phyloP scores from a whole-genome alignment of 2,113 vertebrate genomes.

The Cyanoderma ruficeps region DNA sequence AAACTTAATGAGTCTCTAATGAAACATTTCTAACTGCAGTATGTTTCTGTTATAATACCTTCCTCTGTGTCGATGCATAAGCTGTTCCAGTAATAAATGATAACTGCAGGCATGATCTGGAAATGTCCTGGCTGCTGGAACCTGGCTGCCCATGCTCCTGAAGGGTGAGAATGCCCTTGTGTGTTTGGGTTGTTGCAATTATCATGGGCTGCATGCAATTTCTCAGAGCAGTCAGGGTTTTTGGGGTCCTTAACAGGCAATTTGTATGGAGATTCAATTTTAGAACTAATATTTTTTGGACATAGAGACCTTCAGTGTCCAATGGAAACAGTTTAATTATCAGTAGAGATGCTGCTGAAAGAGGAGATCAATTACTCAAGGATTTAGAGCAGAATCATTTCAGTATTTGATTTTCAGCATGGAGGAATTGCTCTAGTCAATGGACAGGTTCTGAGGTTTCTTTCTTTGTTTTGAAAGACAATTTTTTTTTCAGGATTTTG shows the following conservation, averaged over 20 bases:
- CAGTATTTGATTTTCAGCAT: not conserved
- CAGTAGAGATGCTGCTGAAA: not conserved
- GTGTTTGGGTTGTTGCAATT: not conserved
- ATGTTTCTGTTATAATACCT: not conserved
- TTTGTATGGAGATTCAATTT: not conserved
- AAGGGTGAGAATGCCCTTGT: not conserved
- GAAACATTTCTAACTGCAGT: not conserved
- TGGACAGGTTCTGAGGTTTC: not conserved
- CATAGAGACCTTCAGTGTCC: not conserved
- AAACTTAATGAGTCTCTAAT: not conserved
- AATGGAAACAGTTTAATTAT: not conserved
- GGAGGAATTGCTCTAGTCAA: not conserved
- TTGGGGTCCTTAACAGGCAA: not conserved
- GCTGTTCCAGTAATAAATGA: not conserved
- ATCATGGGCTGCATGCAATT: not conserved
- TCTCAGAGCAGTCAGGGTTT: not conserved
- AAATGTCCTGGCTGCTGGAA: not conserved
- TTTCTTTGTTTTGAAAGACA: not conserved
- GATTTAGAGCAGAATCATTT: not conserved
- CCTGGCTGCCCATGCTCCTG: rapidly evolving
- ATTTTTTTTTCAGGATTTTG: not conserved
- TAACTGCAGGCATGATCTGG: not conserved
- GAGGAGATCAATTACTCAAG: not conserved
- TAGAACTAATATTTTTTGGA: not conserved
- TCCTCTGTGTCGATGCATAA: not conserved